Evolutionary conservation across 2,113 vertebrate species (phyloP), one percentile per base, ranked within the genome.

Genomic region (Oryzias curvinotus): DNA sequence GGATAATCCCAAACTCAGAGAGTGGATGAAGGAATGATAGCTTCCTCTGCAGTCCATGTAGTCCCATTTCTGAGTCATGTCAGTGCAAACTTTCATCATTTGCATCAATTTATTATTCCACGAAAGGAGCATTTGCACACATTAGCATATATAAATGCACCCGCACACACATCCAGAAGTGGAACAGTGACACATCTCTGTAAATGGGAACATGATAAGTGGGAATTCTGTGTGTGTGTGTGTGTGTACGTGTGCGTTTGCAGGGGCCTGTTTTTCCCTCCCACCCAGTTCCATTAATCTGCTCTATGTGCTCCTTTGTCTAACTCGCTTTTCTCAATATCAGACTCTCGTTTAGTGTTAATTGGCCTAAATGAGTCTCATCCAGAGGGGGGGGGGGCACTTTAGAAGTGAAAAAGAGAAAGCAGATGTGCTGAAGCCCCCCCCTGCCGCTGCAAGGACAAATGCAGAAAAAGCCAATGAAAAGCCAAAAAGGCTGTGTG

Each of bases 161-260:
- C n/a, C 41, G 49, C 45, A 42, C 54, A 66, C 65, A 52, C 26
- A 66, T 42, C 54, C 5, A 69, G 48, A 48, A 57, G 67, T 71
- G 54, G 77, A 77, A 69, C 74, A 52, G 78, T 75, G 72, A 82
- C 73, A 78, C 50, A 58, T 66, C 64, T 72, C 78, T 69, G 77
- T 70, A 84, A 84, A 77, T 87, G 83, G 83, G 83, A 86, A 76
- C 68, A 76, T 15, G 43, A 55, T 78, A 75, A 82, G 72, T 75
- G 75, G 77, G 73, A 86, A 80, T 78, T 65, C 61, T 68, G 51
- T 7, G 43, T 52, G 26, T 23, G 21, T 28, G 21, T 21, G 46
- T 56, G 53, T 49, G 57, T n/a, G 28, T 54, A 44, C 55, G n/a
- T 17, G 43, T 44, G 13, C 41, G 65, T 80, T 71, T 83, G 71